Conservation (phyloP, 2,888 invertebrate species). For the Galerucella calmariensis region DNA sequence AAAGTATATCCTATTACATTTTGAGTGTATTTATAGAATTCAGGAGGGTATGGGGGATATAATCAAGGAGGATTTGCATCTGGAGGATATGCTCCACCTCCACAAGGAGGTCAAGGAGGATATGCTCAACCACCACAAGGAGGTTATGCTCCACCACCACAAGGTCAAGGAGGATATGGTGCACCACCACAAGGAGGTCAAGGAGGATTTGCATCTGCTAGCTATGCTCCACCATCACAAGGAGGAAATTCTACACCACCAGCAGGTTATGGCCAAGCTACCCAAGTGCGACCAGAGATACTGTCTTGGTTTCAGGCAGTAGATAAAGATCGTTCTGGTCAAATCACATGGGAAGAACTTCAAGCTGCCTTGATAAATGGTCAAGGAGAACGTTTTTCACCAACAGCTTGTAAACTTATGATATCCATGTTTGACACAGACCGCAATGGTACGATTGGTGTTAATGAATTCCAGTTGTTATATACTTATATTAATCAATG, state of each 20-base stretch:
- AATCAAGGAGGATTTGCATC: constrained; percentile 11
- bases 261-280: constrained; percentile 12
- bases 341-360: constrained; percentile 81
- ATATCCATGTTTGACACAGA: constrained; percentile 92
- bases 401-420: constrained; percentile 87
- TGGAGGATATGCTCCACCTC: constrained; percentile 1
- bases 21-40: constrained; percentile 7
- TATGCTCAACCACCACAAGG: constrained; percentile 2
- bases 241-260: neutral
- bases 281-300: constrained; percentile 13
- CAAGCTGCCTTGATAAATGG: constrained; percentile 86
- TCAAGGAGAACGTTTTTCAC: constrained; percentile 85
- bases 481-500: constrained; percentile 91
- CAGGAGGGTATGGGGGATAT: constrained; percentile 10
- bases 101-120: constrained; percentile 5
- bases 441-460: constrained; percentile 83
- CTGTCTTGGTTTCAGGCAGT: constrained; percentile 67
- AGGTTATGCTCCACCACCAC: constrained; percentile 2
- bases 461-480: constrained; percentile 86
- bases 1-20: neutral
- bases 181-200: constrained; percentile 14
- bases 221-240: neutral
- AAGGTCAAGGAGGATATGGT: neutral
- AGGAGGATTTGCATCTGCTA: neutral
- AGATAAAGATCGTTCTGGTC: constrained; percentile 85